These are phyloP conservation scores for Odontophorus gujanensis DNA, from an alignment of 2,113 vertebrate genomes.

Conservation along the genomic window DNA sequence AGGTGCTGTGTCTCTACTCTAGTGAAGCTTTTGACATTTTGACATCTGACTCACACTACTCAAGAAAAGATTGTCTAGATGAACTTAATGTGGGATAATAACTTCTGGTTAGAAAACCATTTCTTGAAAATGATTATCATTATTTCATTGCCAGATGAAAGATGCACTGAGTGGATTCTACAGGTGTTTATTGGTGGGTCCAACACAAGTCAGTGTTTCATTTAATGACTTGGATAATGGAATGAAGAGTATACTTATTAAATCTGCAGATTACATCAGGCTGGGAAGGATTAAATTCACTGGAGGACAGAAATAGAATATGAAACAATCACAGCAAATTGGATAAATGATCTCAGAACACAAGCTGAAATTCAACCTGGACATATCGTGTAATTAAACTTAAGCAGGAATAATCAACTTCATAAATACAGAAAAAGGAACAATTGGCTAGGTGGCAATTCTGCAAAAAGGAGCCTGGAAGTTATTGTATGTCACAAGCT, in stretches of 20 bases:
- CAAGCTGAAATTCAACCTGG: constrained; percentile 40
- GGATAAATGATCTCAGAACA: constrained; percentile 43
- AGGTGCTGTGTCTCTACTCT: not conserved
- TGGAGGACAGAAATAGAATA: constrained; percentile 32
- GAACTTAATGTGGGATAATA: not conserved
- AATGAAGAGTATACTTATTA: constrained; percentile 31
- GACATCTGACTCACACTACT: not conserved
- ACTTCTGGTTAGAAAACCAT: constrained; percentile 5
- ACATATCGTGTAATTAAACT: constrained; percentile 45
- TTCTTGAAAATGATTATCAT: constrained; percentile 29
- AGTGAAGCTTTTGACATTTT: constrained; percentile 33
- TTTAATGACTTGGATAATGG: constrained; percentile 25
- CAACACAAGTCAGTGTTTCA: constrained; percentile 18
- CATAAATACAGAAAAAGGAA: constrained; percentile 4
- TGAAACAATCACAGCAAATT: constrained; percentile 39
- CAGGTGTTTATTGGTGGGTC: not conserved
- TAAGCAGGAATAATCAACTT: constrained; percentile 37
- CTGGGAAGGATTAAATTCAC: constrained; percentile 5
- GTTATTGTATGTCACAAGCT: not conserved
- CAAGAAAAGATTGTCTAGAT: not conserved
- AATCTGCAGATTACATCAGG: constrained; percentile 43
- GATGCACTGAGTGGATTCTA: not conserved
- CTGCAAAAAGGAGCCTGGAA: not conserved
- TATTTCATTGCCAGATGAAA: constrained; percentile 25
- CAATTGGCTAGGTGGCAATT: not conserved